A percentile compares a stretch with the other conserved stretches of the same genome.
phyloP scores from a whole-genome alignment of 2,888 invertebrate genomes.

The Cataglyphis rosenhaueri region DNA sequence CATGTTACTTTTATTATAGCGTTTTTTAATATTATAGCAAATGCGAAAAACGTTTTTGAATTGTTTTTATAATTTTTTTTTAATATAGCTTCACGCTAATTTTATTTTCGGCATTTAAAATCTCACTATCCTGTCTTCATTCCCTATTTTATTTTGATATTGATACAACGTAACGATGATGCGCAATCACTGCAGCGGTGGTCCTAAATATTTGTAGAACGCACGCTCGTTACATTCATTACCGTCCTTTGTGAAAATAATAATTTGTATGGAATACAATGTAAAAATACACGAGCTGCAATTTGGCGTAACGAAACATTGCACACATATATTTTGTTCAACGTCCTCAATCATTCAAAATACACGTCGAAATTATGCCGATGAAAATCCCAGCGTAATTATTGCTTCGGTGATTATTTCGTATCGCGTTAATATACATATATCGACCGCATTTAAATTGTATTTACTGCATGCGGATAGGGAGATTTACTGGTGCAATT shows the following conservation, averaged over 20 bases:
- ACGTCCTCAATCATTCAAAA: constrained; percentile 29
- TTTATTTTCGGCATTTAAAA: constrained; percentile 17
- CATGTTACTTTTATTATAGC: background rate
- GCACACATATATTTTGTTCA: background rate
- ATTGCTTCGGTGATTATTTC: constrained; percentile 44
- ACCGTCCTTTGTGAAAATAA: constrained; percentile 39
- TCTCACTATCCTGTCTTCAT: background rate
- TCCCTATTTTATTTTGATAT: constrained; percentile 3
- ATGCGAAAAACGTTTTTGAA: background rate
- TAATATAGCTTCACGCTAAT: background rate
- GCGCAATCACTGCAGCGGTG: constrained; percentile 21
- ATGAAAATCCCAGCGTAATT: constrained; percentile 44
- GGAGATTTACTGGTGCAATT: constrained; percentile 26
- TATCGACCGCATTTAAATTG: constrained; percentile 42
- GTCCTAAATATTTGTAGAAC: constrained; percentile 42
- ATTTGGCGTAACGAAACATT: background rate
- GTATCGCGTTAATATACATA: constrained; percentile 38
- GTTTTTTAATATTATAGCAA: background rate
- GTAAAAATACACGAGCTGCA: constrained; percentile 22
- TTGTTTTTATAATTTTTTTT: background rate
- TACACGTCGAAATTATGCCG: constrained; percentile 30
- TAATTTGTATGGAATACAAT: constrained; percentile 31
- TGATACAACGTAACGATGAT: constrained; percentile 30
- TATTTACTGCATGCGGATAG: background rate
- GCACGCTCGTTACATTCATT: constrained; percentile 36